phyloP scores from a whole-genome alignment of 2,888 invertebrate species.

The Stegana nigrithorax region DNA sequence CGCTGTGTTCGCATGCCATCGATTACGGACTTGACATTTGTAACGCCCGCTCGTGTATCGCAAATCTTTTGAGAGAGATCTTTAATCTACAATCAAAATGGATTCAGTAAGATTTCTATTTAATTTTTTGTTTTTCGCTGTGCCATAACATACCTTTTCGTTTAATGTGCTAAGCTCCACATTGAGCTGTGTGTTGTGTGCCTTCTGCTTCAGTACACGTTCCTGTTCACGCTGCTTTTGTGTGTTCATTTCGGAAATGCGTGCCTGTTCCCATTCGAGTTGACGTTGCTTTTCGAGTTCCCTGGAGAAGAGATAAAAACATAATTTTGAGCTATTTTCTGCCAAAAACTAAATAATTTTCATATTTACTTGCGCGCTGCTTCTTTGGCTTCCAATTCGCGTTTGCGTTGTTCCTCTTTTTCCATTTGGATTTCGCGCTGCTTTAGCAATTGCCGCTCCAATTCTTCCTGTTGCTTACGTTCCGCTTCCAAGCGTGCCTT shows the following conservation, averaged over 20 bases:
- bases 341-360: background rate
- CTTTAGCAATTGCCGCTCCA: constrained; percentile 82
- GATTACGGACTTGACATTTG: constrained; percentile 93
- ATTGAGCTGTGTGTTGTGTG: constrained; percentile 84
- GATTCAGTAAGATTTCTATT: background rate
- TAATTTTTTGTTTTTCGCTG: background rate
- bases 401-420: constrained; percentile 82
- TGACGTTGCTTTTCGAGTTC: constrained; percentile 96
- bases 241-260: constrained; percentile 85
- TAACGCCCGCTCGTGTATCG: constrained; percentile 87
- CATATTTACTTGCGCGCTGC: constrained; percentile 74
- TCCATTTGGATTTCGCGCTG: constrained; percentile 82
- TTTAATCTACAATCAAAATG: constrained; percentile 72
- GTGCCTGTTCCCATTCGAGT: constrained; percentile 95
- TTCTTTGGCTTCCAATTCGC: constrained; percentile 83
- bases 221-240: constrained; percentile 88
- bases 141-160: constrained; percentile 56
- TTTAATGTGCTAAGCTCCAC: constrained; percentile 79
- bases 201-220: constrained; percentile 85
- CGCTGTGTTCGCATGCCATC: constrained; percentile 95
- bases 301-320: constrained; percentile 65
- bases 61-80: constrained; percentile 85
- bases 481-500: constrained; percentile 80
- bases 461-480: constrained; percentile 87
- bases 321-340: background rate